Base-by-base conservation (phyloP, 1,140 invertebrate species). In the Heliconius eleuchia region DNA sequence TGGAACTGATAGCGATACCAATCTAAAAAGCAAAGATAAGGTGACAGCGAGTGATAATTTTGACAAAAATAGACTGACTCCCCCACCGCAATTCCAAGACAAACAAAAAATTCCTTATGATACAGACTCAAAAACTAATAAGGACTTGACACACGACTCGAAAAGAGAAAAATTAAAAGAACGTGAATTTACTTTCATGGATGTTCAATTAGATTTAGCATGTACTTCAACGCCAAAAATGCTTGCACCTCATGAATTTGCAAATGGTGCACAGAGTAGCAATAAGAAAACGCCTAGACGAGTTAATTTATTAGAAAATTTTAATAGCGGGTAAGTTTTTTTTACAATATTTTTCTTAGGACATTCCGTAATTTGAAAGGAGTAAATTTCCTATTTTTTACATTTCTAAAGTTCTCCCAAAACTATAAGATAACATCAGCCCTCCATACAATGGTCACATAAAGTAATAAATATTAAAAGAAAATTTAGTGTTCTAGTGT, bases 161-260 rank as follows among this genome's bases (percentile, higher is more conserved):
- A 94, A 94, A 86, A 86, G 92, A 79, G 93, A 94, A 79, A 94
- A 94, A 78, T 94, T 94, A 91, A 94, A 94, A 91, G 86, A 88
- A 13, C 89, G 86, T 8, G 91, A 93, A 50, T 82, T 91, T 23
- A 88, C 92, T 77, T 95, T 95, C 71, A 83, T 81, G 57, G 94
- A 95, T 75, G 83, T 91, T 34, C 92, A 94, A 80, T 82, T 95
- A 81, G 91, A 95, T 84, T 81, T 93, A 79, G 93, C 90, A 60
- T 95, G 93, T 83, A 95, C 92, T 2, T 95, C 94, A 0, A 95
- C 94, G 73, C 94, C 94, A 66, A 95, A 95, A 88, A 93, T 94
- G 87, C 81, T 95, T 71, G 86, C 90, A 66, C 90, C 92, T 71
- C 87, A 90, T 37, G 92, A 95, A 70, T 92, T 86, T 78, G 87